These are phyloP conservation scores for Octodonta nipae DNA, from an alignment of 2,888 invertebrate genomes.

Conservation along the genomic window DNA sequence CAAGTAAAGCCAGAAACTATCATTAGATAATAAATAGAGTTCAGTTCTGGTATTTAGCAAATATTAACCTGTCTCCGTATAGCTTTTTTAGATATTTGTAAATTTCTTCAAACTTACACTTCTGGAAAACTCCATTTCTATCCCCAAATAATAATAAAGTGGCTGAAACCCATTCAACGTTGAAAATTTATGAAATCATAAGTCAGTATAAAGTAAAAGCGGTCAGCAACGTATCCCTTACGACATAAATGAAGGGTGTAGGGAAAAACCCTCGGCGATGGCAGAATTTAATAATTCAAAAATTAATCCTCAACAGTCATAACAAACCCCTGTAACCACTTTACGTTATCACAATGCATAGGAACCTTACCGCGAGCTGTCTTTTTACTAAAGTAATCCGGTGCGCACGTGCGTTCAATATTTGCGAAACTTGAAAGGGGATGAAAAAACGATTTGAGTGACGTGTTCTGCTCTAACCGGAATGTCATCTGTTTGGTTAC, in stretches of 20 bases:
- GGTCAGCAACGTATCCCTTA: conserved; percentile 10
- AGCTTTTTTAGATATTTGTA: no score
- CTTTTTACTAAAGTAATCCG: conserved; percentile 24
- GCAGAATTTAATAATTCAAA: conserved; percentile 29
- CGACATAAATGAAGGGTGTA: conserved; percentile 1
- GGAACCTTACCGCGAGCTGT: conserved; percentile 23
- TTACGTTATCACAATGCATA: conserved; percentile 28
- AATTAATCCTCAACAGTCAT: conserved; percentile 29
- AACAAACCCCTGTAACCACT: conserved; percentile 29
- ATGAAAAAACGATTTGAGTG: no score
- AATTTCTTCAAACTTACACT: no score
- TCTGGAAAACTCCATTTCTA: no score
- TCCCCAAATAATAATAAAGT: no score
- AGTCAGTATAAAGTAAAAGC: conserved; percentile 9
- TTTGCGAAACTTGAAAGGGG: no score
- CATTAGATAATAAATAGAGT: no score
- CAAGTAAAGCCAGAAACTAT: no score
- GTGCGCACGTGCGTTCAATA: conserved; percentile 21
- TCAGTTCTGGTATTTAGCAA: no score
- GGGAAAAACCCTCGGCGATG: conserved; percentile 8
- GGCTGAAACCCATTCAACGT: conserved; percentile 1
- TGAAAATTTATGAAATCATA: conserved; percentile 6
- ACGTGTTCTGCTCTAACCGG: no score
- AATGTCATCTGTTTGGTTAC: no score
- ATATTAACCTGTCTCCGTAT: no score